These are phyloP conservation scores for Drosophila kuntzei DNA, from an alignment of 2,888 invertebrate species.

Conservation along the genomic window DNA sequence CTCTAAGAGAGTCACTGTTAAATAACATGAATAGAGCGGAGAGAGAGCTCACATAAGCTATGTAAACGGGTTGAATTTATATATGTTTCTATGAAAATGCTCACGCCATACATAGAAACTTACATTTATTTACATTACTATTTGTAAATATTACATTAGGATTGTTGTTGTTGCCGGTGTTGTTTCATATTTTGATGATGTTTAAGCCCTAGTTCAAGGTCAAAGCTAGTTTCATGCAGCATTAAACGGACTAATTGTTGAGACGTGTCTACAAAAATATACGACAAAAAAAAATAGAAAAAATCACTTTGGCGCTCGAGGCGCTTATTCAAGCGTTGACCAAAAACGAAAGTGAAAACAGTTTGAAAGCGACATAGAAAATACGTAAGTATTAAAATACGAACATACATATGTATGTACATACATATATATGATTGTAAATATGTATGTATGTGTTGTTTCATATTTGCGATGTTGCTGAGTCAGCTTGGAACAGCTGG, in stretches of 20 bases:
- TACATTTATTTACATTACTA: neutral
- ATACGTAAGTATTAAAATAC: neutral
- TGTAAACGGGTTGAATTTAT: conserved; percentile 1
- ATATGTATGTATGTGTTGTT: conserved; percentile 7
- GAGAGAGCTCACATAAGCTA: neutral
- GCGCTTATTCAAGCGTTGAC: conserved; percentile 57
- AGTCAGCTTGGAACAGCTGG: conserved; percentile 48
- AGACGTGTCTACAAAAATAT: conserved; percentile 42
- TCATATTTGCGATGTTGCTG: conserved; percentile 40
- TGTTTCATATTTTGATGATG: conserved; percentile 26
- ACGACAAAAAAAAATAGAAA: conserved; percentile 21
- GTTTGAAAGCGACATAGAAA: conserved; percentile 50
- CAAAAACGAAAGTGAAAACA: conserved; percentile 70
- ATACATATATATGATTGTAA: neutral
- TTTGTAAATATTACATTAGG: conserved; percentile 24
- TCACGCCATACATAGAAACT: neutral
- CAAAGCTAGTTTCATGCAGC: conserved; percentile 57
- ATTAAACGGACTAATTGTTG: conserved; percentile 65
- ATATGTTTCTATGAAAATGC: neutral
- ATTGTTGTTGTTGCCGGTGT: conserved; percentile 17
- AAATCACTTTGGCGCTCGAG: conserved; percentile 61
- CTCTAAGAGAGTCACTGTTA: neutral
- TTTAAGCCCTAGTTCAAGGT: conserved; percentile 61
- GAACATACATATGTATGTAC: conserved; percentile 1
- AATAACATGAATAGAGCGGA: neutral